Percentiles rank a stretch among this genome's conserved stretches.
These are phyloP conservation scores for Tetragnatha versicolor DNA, from an alignment of 1,140 invertebrate species.

Conservation along the genomic window DNA sequence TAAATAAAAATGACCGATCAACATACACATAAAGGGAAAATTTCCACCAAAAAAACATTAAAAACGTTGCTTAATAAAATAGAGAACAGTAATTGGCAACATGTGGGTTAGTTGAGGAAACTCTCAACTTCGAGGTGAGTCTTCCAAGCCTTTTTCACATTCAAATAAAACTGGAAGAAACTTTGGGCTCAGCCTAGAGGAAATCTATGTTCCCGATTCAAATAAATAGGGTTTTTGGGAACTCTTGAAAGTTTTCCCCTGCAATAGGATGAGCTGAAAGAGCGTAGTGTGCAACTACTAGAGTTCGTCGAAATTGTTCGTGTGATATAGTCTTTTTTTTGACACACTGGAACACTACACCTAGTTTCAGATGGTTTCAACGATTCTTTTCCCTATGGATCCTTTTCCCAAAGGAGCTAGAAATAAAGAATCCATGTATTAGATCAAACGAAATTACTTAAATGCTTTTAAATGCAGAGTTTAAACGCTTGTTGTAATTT, in stretches of 20 bases:
- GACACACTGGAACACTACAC: no score
- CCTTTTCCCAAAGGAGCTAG: no score
- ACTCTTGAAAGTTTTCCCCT: no score
- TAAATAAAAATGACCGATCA: constrained; percentile 37
- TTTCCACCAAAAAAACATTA: constrained; percentile 38
- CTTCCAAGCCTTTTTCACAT: not conserved
- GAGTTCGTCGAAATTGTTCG: no score
- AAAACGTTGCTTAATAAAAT: constrained; percentile 45
- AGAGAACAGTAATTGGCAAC: constrained; percentile 44
- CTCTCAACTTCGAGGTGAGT: not conserved
- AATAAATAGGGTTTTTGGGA: constrained; percentile 13
- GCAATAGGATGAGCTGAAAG: not conserved
- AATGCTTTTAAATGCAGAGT: no score
- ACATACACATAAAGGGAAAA: constrained; percentile 13
- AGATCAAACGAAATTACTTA: no score
- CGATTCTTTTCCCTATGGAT: no score
- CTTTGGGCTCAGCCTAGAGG: constrained; percentile 14
- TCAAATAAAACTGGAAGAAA: not conserved
- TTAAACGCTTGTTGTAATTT: no score
- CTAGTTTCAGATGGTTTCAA: no score
- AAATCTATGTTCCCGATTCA: not conserved
- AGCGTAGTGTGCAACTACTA: not conserved
- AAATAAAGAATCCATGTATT: no score
- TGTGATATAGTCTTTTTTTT: no score
- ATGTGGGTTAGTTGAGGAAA: no score